A percentile compares a stretch with the other conserved stretches of the same genome.
These are phyloP conservation scores for Diphyllodes magnificus DNA, from an alignment of 2,113 vertebrate species.

Conservation along the genomic window DNA sequence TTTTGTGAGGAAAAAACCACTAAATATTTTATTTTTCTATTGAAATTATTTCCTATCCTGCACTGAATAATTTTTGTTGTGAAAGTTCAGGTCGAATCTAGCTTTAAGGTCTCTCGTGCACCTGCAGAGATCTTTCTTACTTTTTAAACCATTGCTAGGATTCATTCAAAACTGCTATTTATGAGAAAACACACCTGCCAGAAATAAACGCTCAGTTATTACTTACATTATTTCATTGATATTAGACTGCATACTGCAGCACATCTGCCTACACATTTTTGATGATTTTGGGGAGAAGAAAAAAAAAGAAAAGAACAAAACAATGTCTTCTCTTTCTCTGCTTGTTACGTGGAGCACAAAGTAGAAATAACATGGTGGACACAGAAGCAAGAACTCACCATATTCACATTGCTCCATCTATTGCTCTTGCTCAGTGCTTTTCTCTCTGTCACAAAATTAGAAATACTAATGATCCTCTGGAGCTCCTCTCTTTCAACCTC, in stretches of 20 bases:
- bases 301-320: fast-evolving
- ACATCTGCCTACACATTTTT: not conserved
- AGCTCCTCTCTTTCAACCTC: not conserved
- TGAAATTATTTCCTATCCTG: not conserved
- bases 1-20: not conserved
- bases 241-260: not conserved
- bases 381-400: not conserved
- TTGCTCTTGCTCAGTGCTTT: not conserved
- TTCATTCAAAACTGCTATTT: not conserved
- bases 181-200: not conserved
- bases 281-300: not conserved
- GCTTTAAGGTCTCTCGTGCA: not conserved
- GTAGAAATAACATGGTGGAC: not conserved
- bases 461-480: not conserved
- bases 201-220: not conserved
- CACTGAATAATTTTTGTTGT: not conserved
- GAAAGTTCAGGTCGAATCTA: fast-evolving
- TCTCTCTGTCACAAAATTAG: not conserved
- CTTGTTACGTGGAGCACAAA: not conserved
- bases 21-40: not conserved
- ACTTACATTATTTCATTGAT: not conserved
- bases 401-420: not conserved
- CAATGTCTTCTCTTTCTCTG: not conserved
- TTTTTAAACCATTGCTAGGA: not conserved
- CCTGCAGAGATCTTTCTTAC: not conserved